Base-by-base conservation (phyloP, 1,140 invertebrate genomes). In the Lepidurus couesii region DNA sequence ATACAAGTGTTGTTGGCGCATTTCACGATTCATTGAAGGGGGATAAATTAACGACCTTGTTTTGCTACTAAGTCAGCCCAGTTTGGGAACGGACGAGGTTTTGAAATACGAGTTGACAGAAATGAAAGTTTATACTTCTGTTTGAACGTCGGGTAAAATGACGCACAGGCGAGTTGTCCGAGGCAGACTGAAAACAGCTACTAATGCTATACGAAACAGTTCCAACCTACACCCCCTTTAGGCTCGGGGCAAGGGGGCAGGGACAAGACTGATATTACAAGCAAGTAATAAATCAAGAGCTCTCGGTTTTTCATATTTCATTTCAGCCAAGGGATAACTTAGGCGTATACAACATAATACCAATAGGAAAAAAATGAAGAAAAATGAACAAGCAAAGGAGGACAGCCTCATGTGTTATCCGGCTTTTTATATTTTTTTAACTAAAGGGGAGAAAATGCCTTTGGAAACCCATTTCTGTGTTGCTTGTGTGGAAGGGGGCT, bases 281-380 rank as follows among this genome's bases (percentile, higher is more conserved):
- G 53, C 53, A n/a, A n/a, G 9, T 65, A 13, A 16, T 65, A 65
- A 65, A 65, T 65, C 53, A 65, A 13, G 16, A 65, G 53, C 53
- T 65, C 53, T 65, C 53, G 53, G 53, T 65, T 65, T 34, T 65
- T 65, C 53, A 65, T 65, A 65, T 65, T 65, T 65, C 53, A 65
- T 65, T 65, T 65, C 53, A 65, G 53, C 53, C 21, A 9, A 13
- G 53, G 53, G 53, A 65, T 65, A 65, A 65, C 9, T 65, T 65
- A 65, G 21, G 53, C 53, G 34, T 34, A 65, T 65, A 65, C 53
- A 65, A 65, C 53, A 65, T 65, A 65, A 65, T 65, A 65, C 53
- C 53, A 65, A 65, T 65, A 65, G n/a, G 53, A 21, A 21, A 65
- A 65, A 16, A 65, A 65, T 65, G 53, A 65, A 65, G 53, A 65